Percentiles rank a stretch among this genome's conserved stretches.
Evolutionary conservation across 1,140 invertebrate genomes (phyloP).

Genomic region (Notospermus geniculatus): DNA sequence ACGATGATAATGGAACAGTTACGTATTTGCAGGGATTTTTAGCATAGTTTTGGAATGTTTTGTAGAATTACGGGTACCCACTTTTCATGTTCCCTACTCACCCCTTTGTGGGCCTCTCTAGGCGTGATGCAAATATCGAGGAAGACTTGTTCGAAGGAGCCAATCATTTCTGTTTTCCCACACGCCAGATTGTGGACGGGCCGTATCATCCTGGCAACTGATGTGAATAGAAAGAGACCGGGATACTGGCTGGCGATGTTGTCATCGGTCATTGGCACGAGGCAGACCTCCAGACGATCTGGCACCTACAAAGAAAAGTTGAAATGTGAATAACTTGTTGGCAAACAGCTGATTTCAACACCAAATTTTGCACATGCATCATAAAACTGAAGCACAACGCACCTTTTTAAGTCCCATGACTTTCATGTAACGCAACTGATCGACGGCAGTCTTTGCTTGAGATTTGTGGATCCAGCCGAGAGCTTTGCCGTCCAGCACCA

Average conservation of each 20-base stretch:
- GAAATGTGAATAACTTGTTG: too few relatives aligned
- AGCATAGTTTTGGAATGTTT: neutral
- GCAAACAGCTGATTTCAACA: too few relatives aligned
- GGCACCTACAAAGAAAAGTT: conserved; percentile 69
- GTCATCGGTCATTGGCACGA: conserved; percentile 66
- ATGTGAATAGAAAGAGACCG: conserved; percentile 86
- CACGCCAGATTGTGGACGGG: conserved; percentile 83
- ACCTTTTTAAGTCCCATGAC: conserved; percentile 41
- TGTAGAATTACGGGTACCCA: neutral
- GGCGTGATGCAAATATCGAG: conserved; percentile 77
- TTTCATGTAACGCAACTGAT: conserved; percentile 43
- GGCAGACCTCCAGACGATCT: conserved; percentile 76
- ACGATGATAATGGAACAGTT: too few relatives aligned
- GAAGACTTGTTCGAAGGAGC: conserved; percentile 87
- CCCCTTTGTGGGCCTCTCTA: conserved; percentile 63
- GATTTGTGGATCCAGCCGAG: conserved; percentile 73
- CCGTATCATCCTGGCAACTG: conserved; percentile 81
- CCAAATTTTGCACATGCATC: too few relatives aligned
- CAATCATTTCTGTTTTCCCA: conserved; percentile 81
- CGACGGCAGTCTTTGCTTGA: conserved; percentile 27
- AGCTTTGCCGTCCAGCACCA: conserved; percentile 80
- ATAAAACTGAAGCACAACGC: conserved; percentile 1
- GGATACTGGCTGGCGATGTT: conserved; percentile 67
- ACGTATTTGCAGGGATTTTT: neutral
- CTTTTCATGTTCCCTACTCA: conserved; percentile 52